phyloP scores from a whole-genome alignment of 2,888 invertebrate genomes.

The Ennomos erosarius region DNA sequence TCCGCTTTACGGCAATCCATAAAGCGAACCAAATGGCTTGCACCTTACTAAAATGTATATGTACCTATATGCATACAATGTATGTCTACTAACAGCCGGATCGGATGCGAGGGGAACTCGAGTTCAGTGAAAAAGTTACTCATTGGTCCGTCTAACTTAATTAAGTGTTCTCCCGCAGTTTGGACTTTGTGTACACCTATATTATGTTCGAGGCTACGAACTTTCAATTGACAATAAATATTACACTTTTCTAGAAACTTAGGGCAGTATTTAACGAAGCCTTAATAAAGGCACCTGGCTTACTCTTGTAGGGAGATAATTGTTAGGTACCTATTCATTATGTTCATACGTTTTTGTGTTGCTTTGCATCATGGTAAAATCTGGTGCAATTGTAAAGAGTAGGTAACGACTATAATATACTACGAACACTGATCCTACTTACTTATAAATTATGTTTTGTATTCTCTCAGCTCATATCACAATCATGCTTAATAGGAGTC shows the following conservation, averaged over 20 bases:
- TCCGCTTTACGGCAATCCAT: conserved; percentile 13
- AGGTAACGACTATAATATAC: too few species aligned
- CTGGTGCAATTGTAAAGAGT: too few species aligned
- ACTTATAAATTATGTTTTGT: too few species aligned
- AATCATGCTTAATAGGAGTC: too few species aligned
- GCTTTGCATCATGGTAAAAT: too few species aligned
- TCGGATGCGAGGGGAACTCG: conserved; percentile 29
- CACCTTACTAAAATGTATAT: conserved; percentile 1
- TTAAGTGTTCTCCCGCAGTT: conserved; percentile 35
- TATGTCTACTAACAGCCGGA: not conserved
- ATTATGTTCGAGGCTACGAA: conserved; percentile 20
- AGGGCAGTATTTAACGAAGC: not conserved
- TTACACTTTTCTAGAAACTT: conserved; percentile 23
- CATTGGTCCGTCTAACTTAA: conserved; percentile 38
- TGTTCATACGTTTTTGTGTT: too few species aligned
- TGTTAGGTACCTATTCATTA: too few species aligned
- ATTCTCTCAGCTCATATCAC: too few species aligned
- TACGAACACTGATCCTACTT: too few species aligned
- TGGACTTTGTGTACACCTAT: conserved; percentile 25
- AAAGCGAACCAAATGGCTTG: conserved; percentile 5
- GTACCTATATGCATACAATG: not conserved
- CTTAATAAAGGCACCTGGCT: too few species aligned
- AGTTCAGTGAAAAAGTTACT: conserved; percentile 42
- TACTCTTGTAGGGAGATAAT: too few species aligned
- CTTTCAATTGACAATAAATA: conserved; percentile 38